phyloP scores from a whole-genome alignment of 2,888 invertebrate species.

The Eupeodes luniger region DNA sequence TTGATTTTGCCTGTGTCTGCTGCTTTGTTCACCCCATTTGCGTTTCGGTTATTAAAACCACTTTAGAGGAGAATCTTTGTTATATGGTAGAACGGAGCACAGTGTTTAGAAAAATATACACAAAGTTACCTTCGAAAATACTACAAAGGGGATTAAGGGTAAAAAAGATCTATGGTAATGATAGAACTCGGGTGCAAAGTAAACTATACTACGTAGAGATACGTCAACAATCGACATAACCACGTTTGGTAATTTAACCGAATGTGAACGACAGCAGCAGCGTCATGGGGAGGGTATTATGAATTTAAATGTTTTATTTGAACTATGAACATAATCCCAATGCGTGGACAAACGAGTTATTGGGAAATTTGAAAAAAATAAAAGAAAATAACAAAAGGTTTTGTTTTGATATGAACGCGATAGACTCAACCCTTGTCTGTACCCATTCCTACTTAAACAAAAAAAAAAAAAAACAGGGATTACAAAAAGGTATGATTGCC shows the following conservation, averaged over 20 bases:
- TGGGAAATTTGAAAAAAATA: background rate
- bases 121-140: conserved; percentile 8
- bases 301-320: background rate
- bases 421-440: no score
- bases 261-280: background rate
- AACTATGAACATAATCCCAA: background rate
- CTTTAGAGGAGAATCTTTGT: conserved; percentile 50
- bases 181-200: background rate
- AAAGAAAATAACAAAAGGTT: background rate
- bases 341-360: background rate
- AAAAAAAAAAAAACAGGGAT: background rate
- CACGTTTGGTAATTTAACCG: conserved; percentile 55
- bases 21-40: conserved; percentile 63
- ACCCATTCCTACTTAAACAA: no score
- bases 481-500: background rate
- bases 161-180: conserved; percentile 33
- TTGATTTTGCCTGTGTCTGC: conserved; percentile 1
- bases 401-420: background rate
- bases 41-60: conserved; percentile 56
- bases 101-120: conserved; percentile 29
- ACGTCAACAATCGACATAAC: conserved; percentile 59
- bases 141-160: conserved; percentile 23
- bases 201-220: background rate
- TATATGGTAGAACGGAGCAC: background rate
- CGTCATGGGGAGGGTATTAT: background rate